These are phyloP conservation scores for Buphagus erythrorhynchus DNA, from an alignment of 2,797 vertebrate genomes.

Conservation along the genomic window DNA sequence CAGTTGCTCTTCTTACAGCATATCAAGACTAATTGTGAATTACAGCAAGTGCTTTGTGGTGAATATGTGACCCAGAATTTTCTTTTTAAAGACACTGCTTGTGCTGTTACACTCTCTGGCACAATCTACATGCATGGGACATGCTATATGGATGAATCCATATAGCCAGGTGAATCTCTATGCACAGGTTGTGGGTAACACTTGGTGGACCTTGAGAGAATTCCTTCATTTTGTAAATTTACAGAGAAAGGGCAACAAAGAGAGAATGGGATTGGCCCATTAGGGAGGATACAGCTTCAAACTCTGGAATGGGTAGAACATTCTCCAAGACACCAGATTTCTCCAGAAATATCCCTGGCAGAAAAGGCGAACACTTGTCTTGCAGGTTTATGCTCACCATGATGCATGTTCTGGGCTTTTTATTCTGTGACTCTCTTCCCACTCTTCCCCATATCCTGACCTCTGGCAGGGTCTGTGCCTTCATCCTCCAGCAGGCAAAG, in stretches of 20 bases:
- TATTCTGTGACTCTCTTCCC: neutral
- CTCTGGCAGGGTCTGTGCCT: neutral
- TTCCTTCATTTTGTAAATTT: neutral
- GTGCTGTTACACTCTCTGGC: neutral
- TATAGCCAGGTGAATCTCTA: neutral
- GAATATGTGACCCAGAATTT: neutral
- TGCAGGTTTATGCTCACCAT: neutral
- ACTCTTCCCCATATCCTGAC: neutral
- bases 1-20: neutral
- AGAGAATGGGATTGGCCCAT: neutral
- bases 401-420: neutral
- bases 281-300: neutral
- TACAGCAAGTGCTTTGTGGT: neutral
- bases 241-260: neutral
- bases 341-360: neutral
- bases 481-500: neutral
- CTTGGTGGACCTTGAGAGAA: neutral
- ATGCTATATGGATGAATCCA: neutral
- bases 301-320: neutral
- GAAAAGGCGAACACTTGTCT: neutral
- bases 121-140: rapidly evolving
- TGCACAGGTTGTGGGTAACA: neutral
- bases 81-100: neutral
- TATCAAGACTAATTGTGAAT: constrained; percentile 1
- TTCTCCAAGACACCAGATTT: neutral